phyloP scores from a whole-genome alignment of 2,113 vertebrate genomes.

The Marmota flaviventris region DNA sequence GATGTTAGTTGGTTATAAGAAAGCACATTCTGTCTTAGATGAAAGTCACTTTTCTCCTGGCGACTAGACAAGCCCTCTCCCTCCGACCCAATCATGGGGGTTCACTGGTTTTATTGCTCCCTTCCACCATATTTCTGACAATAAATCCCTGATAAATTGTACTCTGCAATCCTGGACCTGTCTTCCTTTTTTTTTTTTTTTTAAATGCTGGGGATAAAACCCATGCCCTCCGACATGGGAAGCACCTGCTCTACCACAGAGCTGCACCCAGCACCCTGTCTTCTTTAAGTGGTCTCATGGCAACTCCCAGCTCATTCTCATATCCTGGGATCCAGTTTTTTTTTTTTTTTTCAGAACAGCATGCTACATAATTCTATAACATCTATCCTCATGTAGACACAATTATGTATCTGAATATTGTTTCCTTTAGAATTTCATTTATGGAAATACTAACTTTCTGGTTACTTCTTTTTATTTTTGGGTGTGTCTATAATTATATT shows the following conservation, averaged over 20 bases:
- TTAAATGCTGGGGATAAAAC: background rate
- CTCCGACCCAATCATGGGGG: background rate
- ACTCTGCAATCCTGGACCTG: background rate
- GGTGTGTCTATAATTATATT: background rate
- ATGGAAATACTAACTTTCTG: background rate
- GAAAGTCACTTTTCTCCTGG: background rate
- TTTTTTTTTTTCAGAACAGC: background rate
- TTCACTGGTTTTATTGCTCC: background rate
- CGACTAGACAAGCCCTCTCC: background rate
- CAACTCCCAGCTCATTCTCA: background rate
- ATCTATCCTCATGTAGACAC: background rate
- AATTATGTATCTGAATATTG: background rate
- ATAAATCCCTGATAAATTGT: background rate
- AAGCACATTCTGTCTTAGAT: background rate
- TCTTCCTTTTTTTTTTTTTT: background rate
- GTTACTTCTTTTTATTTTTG: background rate
- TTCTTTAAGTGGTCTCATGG: background rate
- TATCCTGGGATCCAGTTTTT: background rate
- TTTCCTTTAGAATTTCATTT: background rate
- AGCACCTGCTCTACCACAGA: background rate
- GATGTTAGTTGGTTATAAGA: background rate
- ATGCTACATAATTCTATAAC: background rate
- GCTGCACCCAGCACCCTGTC: background rate
- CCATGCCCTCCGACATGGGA: background rate
- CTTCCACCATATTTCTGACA: background rate